Base-by-base conservation (phyloP, 2,888 invertebrate species). In the Lepidochrysops patricia region DNA sequence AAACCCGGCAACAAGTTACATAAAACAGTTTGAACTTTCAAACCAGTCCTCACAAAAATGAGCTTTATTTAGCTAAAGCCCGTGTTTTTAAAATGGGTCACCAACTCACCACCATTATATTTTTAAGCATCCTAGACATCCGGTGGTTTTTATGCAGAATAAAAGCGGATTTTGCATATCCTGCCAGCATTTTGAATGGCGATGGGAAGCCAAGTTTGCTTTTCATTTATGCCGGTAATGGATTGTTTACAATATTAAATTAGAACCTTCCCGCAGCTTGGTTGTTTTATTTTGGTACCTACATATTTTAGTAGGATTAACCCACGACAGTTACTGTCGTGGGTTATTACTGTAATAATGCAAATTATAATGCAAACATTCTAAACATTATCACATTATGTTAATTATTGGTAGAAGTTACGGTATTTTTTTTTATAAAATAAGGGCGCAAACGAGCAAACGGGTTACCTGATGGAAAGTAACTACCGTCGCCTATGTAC, bases 71-170 rank as follows among this genome's bases (percentile, higher is more conserved):
- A 12, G 1, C 3, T 9, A 43, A 43, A 19, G 4, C 19, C 3
- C 5, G 15, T 15, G 23, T 43, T 15, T n/a, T n/a, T n/a, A 19
- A 43, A 43, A 43, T 43, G 43, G 43, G 43, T 43, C 43, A 43
- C 43, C 43, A 23, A 7, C 43, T 43, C 43, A 43, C 43, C 43
- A 23, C 19, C 43, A 43, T 43, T 43, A 43, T 43, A 9, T 43
- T 43, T n/a, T 43, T 19, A 43, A 43, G 43, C 43, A 19, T 65
- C 66, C 65, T 67, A 67, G 67, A 62, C 61, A 63, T 64, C 64
- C 68, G 66, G 72, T 43, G 43, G 43, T 43, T 43, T 43, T 43
- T 43, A 43, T 43, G 19, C 43, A 43, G 43, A 43, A 43, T 43
- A 43, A 43, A 23, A 19, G 43, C 43, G 43, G 43, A 43, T 43